These are phyloP conservation scores for Tricholaema leucomelas DNA, from an alignment of 2,113 vertebrate genomes.

Conservation along the genomic window DNA sequence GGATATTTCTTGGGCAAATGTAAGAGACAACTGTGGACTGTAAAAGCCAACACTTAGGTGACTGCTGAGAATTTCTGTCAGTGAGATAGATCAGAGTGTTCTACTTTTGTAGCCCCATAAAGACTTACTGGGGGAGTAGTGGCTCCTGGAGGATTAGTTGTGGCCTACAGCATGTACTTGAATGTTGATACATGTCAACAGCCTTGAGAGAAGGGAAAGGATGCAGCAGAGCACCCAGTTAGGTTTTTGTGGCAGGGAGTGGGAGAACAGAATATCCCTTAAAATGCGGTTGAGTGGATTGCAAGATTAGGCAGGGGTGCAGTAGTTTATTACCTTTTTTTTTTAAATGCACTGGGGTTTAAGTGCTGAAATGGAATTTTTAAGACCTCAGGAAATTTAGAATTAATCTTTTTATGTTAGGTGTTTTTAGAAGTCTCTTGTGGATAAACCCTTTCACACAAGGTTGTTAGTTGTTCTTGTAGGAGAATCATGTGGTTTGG, in stretches of 20 bases:
- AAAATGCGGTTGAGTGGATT: neutral
- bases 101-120: neutral
- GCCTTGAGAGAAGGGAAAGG: neutral
- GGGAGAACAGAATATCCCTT: neutral
- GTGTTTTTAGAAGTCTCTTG: neutral
- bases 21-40: neutral
- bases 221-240: accelerated
- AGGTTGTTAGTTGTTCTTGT: neutral
- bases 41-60: neutral
- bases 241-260: neutral
- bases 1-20: neutral
- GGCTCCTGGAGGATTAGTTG: neutral
- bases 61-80: neutral
- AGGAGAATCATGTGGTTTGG: neutral
- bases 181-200: neutral
- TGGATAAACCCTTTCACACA: neutral
- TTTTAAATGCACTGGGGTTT: neutral
- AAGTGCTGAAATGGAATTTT: neutral
- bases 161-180: neutral
- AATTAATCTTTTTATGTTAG: neutral
- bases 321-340: neutral
- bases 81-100: neutral
- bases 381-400: neutral
- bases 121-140: neutral
- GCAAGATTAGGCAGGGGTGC: neutral